Conservation (phyloP, 2,888 invertebrate genomes). For the Aporophyla lueneburgensis region DNA sequence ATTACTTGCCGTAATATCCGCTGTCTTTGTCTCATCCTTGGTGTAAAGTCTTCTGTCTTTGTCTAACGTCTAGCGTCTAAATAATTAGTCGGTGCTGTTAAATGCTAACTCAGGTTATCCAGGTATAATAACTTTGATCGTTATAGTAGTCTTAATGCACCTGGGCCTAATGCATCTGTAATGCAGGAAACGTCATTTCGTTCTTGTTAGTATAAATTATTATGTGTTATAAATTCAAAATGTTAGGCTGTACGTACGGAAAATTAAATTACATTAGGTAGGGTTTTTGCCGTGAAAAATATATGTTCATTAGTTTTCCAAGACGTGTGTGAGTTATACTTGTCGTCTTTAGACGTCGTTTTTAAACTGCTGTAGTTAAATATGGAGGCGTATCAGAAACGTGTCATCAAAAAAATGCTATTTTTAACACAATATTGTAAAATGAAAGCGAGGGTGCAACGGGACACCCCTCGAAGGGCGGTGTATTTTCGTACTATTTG, state of each 20-base stretch:
- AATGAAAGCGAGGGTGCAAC: conserved; percentile 18
- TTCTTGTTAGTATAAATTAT: conserved; percentile 46
- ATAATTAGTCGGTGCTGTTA: conserved; percentile 71
- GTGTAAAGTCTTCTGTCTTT: conserved; percentile 65
- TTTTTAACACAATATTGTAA: conserved; percentile 35
- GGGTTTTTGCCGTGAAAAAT: not conserved
- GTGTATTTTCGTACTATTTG: conserved; percentile 32
- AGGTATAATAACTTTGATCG: conserved; percentile 69
- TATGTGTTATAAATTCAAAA: conserved; percentile 27
- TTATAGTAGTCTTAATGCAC: conserved; percentile 69
- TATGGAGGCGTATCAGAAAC: conserved; percentile 3
- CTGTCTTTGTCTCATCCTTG: conserved; percentile 69
- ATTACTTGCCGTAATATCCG: conserved; percentile 71
- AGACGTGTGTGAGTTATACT: not conserved
- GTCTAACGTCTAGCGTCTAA: conserved; percentile 70
- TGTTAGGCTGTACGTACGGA: conserved; percentile 17
- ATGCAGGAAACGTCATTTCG: conserved; percentile 64
- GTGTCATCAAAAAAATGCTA: conserved; percentile 18
- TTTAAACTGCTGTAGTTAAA: not conserved
- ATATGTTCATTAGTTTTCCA: not conserved
- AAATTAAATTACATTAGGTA: conserved; percentile 4
- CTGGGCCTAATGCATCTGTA: conserved; percentile 66
- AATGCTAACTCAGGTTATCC: conserved; percentile 69
- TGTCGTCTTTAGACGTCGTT: conserved; percentile 6
- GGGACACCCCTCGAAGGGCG: conserved; percentile 9